Conservation (phyloP, 92 coral and sea anemone genomes). For the Palythoa heliodiscus region DNA sequence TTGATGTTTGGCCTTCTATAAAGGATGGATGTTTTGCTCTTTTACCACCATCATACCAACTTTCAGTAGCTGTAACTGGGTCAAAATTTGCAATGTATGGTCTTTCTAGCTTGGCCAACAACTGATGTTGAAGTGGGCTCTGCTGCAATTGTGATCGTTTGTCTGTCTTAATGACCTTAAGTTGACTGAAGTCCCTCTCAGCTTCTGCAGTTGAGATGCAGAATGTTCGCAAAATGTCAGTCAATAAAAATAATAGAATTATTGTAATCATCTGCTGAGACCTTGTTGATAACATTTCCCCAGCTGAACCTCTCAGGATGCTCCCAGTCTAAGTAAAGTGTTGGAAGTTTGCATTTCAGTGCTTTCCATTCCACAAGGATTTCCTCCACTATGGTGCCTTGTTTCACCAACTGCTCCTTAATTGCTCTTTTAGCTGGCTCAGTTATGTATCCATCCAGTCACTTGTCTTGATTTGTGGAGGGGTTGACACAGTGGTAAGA, state of each 20-base stretch:
- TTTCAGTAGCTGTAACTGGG: constrained; percentile 49
- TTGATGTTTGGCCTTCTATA: constrained; percentile 58
- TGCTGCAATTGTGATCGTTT: constrained; percentile 40
- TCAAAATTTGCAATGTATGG: constrained; percentile 25
- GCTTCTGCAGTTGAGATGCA: constrained; percentile 62
- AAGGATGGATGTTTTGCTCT: constrained; percentile 49
- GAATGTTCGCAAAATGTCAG: constrained; percentile 55
- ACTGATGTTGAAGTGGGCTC: constrained; percentile 52
- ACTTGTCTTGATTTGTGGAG: too few relatives aligned
- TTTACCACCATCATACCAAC: constrained; percentile 25
- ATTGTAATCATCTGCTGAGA: constrained; percentile 43
- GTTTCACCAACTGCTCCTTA: constrained; percentile 45
- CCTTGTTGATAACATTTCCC: constrained; percentile 47
- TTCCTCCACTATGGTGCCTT: constrained; percentile 47
- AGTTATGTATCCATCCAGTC: constrained; percentile 54
- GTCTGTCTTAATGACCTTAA: constrained; percentile 44
- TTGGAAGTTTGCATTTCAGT: constrained; percentile 49
- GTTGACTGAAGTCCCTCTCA: constrained; percentile 55
- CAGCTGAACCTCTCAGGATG: constrained; percentile 45
- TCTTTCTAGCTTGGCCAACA: constrained; percentile 39
- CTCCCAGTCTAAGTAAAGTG: constrained; percentile 46
- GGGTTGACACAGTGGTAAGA: too few relatives aligned
- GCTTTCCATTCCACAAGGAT: constrained; percentile 58
- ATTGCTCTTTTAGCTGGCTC: constrained; percentile 33
- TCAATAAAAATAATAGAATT: constrained; percentile 47